Evolutionary conservation across 2,113 vertebrate species (phyloP).

Genomic region (Ceyx margarethae): DNA sequence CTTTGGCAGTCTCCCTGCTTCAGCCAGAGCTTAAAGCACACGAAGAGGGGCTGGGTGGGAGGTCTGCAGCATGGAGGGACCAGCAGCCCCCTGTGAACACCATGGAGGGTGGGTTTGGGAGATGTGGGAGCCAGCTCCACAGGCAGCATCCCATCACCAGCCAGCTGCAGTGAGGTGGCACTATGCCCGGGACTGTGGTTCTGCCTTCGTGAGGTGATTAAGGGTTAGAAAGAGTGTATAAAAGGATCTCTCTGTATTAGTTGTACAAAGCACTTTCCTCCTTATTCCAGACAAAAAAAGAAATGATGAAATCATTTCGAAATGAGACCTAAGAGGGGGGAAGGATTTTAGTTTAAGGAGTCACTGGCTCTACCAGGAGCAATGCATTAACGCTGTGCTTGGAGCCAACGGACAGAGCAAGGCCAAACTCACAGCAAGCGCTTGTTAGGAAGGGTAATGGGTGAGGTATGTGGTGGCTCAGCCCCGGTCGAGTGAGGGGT

Average conservation of each 20-base stretch:
- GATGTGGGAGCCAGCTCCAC: background rate
- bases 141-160: background rate
- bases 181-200: background rate
- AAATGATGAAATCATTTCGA: background rate
- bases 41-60: fast-evolving
- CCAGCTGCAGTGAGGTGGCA: background rate
- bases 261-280: background rate
- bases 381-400: background rate
- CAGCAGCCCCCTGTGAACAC: background rate
- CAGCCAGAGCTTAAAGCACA: fast-evolving
- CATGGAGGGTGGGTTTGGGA: background rate
- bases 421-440: background rate
- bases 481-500: background rate
- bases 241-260: background rate
- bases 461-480: background rate
- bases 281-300: background rate
- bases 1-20: fast-evolving
- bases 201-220: background rate
- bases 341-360: background rate
- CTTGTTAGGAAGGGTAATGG: background rate
- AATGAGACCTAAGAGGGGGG: background rate
- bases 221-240: background rate
- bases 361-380: background rate
- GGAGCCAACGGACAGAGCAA: background rate
- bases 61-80: background rate